A percentile compares a stretch with the other conserved stretches of the same genome.
phyloP scores from a whole-genome alignment of 2,888 invertebrate species.

The Hymenopus coronatus region DNA sequence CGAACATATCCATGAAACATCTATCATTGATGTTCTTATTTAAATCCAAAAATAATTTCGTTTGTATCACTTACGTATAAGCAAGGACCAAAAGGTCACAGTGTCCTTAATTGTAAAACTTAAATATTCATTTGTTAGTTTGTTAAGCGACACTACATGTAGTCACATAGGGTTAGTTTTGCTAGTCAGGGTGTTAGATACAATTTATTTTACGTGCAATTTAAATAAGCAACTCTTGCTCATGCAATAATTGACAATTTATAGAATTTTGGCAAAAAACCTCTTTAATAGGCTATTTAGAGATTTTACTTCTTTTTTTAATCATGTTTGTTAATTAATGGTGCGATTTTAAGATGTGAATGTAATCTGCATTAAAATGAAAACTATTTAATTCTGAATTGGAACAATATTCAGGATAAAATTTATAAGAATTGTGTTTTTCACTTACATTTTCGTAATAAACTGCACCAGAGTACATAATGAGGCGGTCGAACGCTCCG shows the following conservation, averaged over 20 bases:
- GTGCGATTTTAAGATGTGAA: not conserved
- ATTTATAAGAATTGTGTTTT: not conserved
- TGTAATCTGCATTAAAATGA: not conserved
- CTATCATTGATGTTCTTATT: no score
- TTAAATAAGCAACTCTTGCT: not conserved
- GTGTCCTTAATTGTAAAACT: no score
- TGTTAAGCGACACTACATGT: not conserved
- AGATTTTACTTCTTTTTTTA: not conserved
- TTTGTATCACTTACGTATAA: no score
- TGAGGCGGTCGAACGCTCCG: not conserved
- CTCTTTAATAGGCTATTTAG: not conserved
- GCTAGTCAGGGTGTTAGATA: not conserved
- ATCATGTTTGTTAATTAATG: not conserved
- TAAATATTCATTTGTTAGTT: not conserved
- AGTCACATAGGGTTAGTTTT: not conserved
- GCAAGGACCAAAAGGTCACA: no score
- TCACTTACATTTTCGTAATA: constrained; percentile 14
- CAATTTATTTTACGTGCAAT: not conserved
- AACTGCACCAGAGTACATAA: constrained; percentile 4
- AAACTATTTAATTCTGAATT: not conserved
- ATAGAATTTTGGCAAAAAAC: not conserved
- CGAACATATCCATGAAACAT: no score
- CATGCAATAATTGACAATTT: not conserved
- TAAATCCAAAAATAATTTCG: no score
- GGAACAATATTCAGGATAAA: not conserved